A percentile compares a stretch with the other conserved stretches of the same genome.
These are phyloP conservation scores for Trachelipus rathkii DNA, from an alignment of 1,140 invertebrate species.

Conservation along the genomic window DNA sequence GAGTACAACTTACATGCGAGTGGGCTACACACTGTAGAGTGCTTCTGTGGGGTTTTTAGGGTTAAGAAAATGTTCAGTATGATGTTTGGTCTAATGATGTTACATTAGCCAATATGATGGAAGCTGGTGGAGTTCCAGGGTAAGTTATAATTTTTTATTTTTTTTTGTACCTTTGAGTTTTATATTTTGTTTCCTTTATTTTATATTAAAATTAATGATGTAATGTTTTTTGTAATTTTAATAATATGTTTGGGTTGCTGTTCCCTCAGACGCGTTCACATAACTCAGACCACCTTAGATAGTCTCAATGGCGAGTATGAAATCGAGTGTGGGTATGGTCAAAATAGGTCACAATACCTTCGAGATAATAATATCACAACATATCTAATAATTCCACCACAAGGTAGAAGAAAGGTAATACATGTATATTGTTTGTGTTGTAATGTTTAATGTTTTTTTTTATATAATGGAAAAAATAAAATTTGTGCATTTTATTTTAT, in stretches of 20 bases:
- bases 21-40: conserved; percentile 83
- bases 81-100: conserved; percentile 87
- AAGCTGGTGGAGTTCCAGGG: conserved; percentile 74
- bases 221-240: too few relatives aligned
- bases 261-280: conserved; percentile 68
- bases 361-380: conserved; percentile 79
- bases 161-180: too few relatives aligned
- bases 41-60: conserved; percentile 84
- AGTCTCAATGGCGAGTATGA: conserved; percentile 81
- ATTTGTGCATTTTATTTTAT: too few relatives aligned
- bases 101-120: conserved; percentile 80
- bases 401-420: conserved; percentile 69
- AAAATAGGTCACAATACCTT: conserved; percentile 75
- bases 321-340: conserved; percentile 79
- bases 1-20: conserved; percentile 75
- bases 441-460: too few relatives aligned
- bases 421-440: too few relatives aligned
- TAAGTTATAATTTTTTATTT: too few relatives aligned
- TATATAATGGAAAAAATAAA: too few relatives aligned
- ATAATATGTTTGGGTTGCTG: neutral
- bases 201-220: too few relatives aligned
- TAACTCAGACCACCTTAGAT: conserved; percentile 78
- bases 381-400: conserved; percentile 81
- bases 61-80: conserved; percentile 74
- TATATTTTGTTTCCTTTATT: too few relatives aligned